Evolutionary conservation across 2,888 invertebrate species (phyloP).

Genomic region (Rotaria macrura): DNA sequence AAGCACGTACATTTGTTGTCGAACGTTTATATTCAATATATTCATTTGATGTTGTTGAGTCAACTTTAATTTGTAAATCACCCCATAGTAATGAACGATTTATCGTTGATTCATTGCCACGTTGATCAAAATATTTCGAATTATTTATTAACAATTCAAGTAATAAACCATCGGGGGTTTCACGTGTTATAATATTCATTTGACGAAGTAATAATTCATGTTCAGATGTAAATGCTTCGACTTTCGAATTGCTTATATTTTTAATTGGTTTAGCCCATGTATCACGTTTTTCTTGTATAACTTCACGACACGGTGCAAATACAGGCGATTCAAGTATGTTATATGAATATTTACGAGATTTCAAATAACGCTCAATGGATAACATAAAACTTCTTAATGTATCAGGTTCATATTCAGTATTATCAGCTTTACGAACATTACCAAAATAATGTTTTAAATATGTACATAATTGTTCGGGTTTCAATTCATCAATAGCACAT

Average conservation of each 20-base stretch:
- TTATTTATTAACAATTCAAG: slow-evolving; percentile 12
- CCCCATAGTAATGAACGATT: slow-evolving; percentile 21
- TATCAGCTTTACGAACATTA: slow-evolving; percentile 20
- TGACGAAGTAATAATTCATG: slow-evolving; percentile 15
- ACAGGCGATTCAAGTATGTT: neutral
- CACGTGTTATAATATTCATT: slow-evolving; percentile 6
- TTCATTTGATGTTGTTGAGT: neutral
- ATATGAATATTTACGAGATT: slow-evolving; percentile 17
- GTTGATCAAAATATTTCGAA: slow-evolving; percentile 20
- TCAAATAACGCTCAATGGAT: slow-evolving; percentile 20
- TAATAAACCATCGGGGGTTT: slow-evolving; percentile 15
- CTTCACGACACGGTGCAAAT: neutral
- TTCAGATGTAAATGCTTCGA: slow-evolving; percentile 18
- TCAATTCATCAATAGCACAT: slow-evolving; percentile 1
- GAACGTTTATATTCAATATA: slow-evolving; percentile 22
- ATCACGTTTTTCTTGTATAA: slow-evolving; percentile 19
- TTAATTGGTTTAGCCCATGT: slow-evolving; percentile 14
- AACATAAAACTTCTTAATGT: slow-evolving; percentile 20
- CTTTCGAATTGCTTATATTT: neutral
- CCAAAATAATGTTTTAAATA: slow-evolving; percentile 20
- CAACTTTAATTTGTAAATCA: neutral
- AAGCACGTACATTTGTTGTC: neutral
- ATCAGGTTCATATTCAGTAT: slow-evolving; percentile 15
- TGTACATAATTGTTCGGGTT: slow-evolving; percentile 20
- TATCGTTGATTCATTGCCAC: slow-evolving; percentile 13